Base-by-base conservation (phyloP, 2,888 invertebrate species). In the Drosophila pseudotalamancana region DNA sequence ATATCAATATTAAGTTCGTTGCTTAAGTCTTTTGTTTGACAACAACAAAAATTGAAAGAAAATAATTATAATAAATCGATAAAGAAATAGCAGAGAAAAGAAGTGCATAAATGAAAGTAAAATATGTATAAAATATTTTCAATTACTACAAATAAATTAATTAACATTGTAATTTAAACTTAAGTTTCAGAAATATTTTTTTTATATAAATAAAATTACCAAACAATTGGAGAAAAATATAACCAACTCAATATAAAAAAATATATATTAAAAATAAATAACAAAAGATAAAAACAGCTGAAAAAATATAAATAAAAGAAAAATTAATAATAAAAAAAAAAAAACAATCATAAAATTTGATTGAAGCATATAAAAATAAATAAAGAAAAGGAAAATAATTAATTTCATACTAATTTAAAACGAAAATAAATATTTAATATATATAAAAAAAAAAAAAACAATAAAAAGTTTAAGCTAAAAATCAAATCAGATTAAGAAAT, bases 1-100 rank as follows among this genome's bases (percentile, higher is more conserved):
- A 78, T 76, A 72, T 75, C 77, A 82, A 79, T 77, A 81, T 78
- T 75, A 87, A 82, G 82, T 82, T 82, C 85, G 87, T 82, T 82
- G 82, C 87, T 70, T 81, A 87, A 82, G 85, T 82, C 87, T 87
- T 78, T 87, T 81, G 87, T 76, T 81, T 71, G 55, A 12, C 14
- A 32, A 25, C 4, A 35, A 6, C 12, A 6, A 11, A 31, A 50
- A 23, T 23, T 9, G 11, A 9, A 11, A 35, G 16, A 31, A 34
- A 4, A 14, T 8, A 9, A 14, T 8, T 34, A 16, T 6, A 6
- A n/a, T 5, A 39, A 23, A 27, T 6, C 16, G 16, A 16, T 3
- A 6, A 14, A 32, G 8, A 27, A 45, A n/a, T n/a, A n/a, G n/a
- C n/a, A n/a, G n/a, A n/a, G n/a, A n/a, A n/a, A n/a, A n/a, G n/a